These are phyloP conservation scores for Bubo blakistoni DNA, from an alignment of 2,113 vertebrate species.

Conservation along the genomic window DNA sequence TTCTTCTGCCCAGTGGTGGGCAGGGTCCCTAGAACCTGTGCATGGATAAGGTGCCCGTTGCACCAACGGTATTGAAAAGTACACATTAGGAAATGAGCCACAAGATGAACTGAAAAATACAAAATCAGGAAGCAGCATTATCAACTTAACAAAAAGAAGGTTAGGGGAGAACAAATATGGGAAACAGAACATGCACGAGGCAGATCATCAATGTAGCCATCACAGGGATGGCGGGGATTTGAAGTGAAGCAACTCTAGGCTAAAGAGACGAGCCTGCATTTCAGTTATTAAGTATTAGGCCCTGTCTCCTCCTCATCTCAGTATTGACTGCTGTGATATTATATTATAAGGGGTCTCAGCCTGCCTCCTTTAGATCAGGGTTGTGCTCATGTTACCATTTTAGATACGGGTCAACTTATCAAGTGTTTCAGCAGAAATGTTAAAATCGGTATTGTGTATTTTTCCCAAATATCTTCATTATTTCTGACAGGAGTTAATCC, in stretches of 20 bases:
- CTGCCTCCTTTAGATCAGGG: neutral
- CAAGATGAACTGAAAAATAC: fast-evolving
- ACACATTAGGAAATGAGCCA: neutral
- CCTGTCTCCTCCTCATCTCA: neutral
- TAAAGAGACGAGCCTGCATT: neutral
- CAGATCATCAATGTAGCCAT: fast-evolving
- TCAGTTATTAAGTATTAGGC: neutral
- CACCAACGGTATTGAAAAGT: fast-evolving
- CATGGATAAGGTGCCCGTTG: neutral
- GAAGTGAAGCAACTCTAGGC: neutral
- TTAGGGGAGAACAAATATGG: neutral
- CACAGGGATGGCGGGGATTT: neutral
- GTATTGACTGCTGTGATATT: neutral
- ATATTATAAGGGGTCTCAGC: neutral
- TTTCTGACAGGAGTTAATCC: neutral
- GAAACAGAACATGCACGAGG: neutral
- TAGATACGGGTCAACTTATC: neutral
- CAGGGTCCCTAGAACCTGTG: neutral
- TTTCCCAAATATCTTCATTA: neutral
- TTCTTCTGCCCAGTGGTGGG: neutral
- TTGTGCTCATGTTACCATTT: neutral
- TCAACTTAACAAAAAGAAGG: neutral
- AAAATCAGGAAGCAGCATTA: neutral
- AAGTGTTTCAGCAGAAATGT: neutral
- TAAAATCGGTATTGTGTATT: neutral